Evolutionary conservation across 2,797 vertebrate genomes (phyloP).

Genomic region (Phrynocephalus forsythii): DNA sequence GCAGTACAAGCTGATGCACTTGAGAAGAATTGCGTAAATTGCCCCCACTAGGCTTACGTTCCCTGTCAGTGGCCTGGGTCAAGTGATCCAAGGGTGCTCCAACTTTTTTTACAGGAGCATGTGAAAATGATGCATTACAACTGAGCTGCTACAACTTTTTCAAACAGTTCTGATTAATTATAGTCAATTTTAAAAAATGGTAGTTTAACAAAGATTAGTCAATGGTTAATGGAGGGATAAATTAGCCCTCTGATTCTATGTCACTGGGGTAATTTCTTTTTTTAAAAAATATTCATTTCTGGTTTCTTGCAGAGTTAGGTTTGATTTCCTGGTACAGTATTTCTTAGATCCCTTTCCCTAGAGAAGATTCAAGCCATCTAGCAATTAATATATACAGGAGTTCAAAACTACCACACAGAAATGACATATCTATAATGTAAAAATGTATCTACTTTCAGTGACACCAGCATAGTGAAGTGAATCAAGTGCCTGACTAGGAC

Average conservation of each 20-base stretch:
- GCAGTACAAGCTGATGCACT: not conserved
- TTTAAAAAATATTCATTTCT: not conserved
- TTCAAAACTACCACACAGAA: not conserved
- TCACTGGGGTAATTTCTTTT: not conserved
- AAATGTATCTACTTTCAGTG: not conserved
- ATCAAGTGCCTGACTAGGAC: too few relatives aligned
- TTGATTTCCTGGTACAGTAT: not conserved
- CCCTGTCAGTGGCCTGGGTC: not conserved
- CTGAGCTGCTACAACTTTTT: constrained; percentile 44
- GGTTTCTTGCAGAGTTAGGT: not conserved
- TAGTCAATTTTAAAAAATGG: not conserved
- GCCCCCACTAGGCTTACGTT: not conserved
- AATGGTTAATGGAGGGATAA: not conserved
- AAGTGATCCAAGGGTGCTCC: not conserved
- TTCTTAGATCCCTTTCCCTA: not conserved
- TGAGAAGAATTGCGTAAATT: constrained; percentile 2
- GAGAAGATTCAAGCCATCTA: not conserved
- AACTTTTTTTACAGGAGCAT: not conserved
- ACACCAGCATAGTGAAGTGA: not conserved
- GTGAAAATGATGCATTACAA: constrained; percentile 16
- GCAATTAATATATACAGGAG: not conserved
- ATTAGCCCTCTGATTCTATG: not conserved
- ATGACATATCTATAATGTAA: not conserved
- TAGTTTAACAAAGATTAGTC: not conserved
- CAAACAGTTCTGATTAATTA: not conserved